phyloP scores from a whole-genome alignment of 2,797 vertebrate species.

The Phalanger gymnotis region DNA sequence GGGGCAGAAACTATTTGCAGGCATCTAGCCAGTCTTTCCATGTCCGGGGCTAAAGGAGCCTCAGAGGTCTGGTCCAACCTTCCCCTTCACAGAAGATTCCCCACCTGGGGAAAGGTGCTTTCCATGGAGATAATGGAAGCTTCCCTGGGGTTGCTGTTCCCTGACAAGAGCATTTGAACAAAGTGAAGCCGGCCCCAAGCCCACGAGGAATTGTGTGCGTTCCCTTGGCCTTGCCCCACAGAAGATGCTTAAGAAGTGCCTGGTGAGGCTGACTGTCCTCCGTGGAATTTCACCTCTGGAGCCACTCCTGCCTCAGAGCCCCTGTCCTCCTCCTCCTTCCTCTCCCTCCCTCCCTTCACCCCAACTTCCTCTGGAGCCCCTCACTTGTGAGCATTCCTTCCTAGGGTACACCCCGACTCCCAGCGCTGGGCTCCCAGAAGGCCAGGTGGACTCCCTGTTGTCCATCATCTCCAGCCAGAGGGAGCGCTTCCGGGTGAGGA shows the following conservation, averaged over 20 bases:
- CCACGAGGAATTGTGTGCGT: too few species aligned
- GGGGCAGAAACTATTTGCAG: too few species aligned
- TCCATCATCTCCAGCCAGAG: constrained; percentile 99
- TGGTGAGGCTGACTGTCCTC: not conserved
- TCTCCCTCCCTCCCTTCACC: not conserved
- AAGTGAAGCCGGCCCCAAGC: too few species aligned
- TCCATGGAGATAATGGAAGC: not conserved
- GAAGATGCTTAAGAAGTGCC: not conserved
- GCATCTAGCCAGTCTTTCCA: too few species aligned
- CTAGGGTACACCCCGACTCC: constrained; percentile 77
- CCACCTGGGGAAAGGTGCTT: not conserved
- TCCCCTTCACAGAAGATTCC: too few species aligned
- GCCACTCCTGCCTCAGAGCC: not conserved
- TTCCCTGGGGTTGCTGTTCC: too few species aligned
- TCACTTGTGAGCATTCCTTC: not conserved
- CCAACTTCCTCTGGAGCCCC: rapidly evolving
- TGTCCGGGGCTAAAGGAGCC: not conserved
- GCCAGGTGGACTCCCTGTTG: constrained; percentile 96
- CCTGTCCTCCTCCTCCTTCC: not conserved
- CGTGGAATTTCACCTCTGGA: not conserved
- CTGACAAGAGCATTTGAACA: too few species aligned
- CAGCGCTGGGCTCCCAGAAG: constrained; percentile 89
- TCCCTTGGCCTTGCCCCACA: not conserved
- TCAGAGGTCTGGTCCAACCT: not conserved
- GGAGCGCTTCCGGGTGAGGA: constrained; percentile 95